These are phyloP conservation scores for Cheilosia pagana DNA, from an alignment of 2,888 invertebrate genomes.

Conservation along the genomic window DNA sequence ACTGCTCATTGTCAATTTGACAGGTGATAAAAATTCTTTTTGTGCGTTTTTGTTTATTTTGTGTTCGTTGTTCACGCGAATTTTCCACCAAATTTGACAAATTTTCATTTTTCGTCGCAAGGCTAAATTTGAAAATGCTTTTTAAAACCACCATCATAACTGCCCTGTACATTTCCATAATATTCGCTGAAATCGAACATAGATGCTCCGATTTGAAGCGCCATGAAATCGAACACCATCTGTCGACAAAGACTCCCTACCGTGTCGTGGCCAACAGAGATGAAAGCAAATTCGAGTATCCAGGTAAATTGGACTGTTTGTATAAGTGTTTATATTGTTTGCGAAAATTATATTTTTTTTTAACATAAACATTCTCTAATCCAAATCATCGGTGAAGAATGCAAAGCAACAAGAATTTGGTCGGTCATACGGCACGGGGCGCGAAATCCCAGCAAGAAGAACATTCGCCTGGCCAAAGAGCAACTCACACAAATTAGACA, in stretches of 20 bases:
- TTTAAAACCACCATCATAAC: constrained; percentile 50
- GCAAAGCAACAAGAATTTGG: constrained; percentile 89
- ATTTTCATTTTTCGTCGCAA: constrained; percentile 39
- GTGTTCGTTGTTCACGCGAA: constrained; percentile 59
- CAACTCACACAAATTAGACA: constrained; percentile 83
- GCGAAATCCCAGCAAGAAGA: constrained; percentile 87
- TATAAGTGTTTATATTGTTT: constrained; percentile 25
- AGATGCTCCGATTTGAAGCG: constrained; percentile 77
- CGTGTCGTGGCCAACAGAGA: constrained; percentile 87
- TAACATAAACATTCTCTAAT: constrained; percentile 24
- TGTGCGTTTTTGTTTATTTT: constrained; percentile 66
- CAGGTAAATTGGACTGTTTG: constrained; percentile 83
- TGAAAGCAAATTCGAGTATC: constrained; percentile 85
- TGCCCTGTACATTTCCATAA: constrained; percentile 63
- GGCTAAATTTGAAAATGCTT: constrained; percentile 55
- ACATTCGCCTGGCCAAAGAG: constrained; percentile 85
- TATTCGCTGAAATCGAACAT: constrained; percentile 60
- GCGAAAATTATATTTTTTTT: neutral
- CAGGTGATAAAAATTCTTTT: constrained; percentile 65
- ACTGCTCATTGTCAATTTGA: constrained; percentile 59
- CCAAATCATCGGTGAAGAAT: constrained; percentile 83
- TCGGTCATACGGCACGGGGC: constrained; percentile 91
- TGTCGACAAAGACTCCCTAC: constrained; percentile 90
- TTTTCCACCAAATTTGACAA: constrained; percentile 52
- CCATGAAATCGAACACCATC: constrained; percentile 84